phyloP scores from a whole-genome alignment of 2,113 vertebrate species.

The Lichenostomus cassidix region DNA sequence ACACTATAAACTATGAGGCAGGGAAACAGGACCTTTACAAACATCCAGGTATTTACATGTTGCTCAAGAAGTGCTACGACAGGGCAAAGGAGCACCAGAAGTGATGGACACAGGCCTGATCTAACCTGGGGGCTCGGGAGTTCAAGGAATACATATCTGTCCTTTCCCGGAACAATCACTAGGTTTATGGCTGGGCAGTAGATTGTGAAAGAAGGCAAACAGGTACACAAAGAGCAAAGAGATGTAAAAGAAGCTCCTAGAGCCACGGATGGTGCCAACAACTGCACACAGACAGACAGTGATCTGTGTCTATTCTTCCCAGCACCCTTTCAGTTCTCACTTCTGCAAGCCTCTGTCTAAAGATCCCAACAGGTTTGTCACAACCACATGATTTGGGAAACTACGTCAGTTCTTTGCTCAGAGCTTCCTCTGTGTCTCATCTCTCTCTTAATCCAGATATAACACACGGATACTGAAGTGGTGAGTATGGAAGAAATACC shows the following conservation, averaged over 20 bases:
- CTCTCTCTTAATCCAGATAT: neutral
- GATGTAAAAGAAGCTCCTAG: neutral
- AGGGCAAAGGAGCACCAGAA: neutral
- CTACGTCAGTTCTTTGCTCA: neutral
- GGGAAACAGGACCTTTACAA: neutral
- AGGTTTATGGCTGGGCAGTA: neutral
- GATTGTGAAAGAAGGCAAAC: neutral
- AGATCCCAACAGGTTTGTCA: neutral
- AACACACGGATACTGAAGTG: neutral
- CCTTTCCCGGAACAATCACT: neutral
- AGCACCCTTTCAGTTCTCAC: neutral
- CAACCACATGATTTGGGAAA: neutral
- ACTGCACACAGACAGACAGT: neutral
- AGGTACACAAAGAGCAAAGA: neutral
- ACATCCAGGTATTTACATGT: neutral
- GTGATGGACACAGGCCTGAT: neutral
- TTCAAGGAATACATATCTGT: neutral
- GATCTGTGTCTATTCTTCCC: neutral
- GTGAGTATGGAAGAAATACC: neutral
- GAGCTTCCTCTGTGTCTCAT: neutral
- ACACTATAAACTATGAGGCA: neutral
- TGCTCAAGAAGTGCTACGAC: neutral
- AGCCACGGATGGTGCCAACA: neutral
- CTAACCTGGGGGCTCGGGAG: neutral
- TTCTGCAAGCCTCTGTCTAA: neutral